A percentile compares a stretch with the other conserved stretches of the same genome.
These are phyloP conservation scores for Magallana nippona DNA, from an alignment of 2,888 invertebrate species.

Conservation along the genomic window DNA sequence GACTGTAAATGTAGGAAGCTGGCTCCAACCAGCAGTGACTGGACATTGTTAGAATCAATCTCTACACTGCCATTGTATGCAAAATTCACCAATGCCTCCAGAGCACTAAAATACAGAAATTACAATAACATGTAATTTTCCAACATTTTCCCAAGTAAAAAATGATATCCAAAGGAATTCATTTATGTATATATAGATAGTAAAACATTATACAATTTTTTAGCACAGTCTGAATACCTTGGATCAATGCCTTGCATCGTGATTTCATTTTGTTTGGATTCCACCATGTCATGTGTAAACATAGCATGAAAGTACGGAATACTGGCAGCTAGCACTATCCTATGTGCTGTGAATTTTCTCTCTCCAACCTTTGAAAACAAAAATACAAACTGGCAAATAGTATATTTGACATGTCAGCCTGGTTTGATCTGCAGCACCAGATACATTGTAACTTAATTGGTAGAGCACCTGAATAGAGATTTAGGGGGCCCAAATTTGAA, in stretches of 20 bases:
- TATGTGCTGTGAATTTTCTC: constrained; percentile 89
- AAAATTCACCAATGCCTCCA: constrained; percentile 91
- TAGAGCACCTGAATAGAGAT: too few species aligned
- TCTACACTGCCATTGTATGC: constrained; percentile 90
- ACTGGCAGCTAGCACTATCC: constrained; percentile 90
- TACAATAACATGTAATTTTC: too few species aligned
- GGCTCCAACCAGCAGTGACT: constrained; percentile 91
- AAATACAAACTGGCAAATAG: neutral
- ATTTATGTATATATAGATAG: neutral
- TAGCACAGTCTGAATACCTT: constrained; percentile 81
- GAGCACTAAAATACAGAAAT: constrained; percentile 83
- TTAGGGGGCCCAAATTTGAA: too few species aligned
- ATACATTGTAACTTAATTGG: too few species aligned
- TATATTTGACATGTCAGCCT: too few species aligned
- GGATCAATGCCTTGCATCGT: constrained; percentile 90
- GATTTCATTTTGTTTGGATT: constrained; percentile 90
- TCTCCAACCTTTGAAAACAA: constrained; percentile 85
- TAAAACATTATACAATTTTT: neutral
- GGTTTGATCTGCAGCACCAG: too few species aligned
- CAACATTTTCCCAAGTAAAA: too few species aligned
- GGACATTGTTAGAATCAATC: constrained; percentile 89
- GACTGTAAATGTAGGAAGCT: constrained; percentile 89
- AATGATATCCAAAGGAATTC: too few species aligned
- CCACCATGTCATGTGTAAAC: constrained; percentile 94
- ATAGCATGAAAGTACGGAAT: constrained; percentile 94